Conservation (phyloP, 2,113 vertebrate species). For the Pelecanus crispus region DNA sequence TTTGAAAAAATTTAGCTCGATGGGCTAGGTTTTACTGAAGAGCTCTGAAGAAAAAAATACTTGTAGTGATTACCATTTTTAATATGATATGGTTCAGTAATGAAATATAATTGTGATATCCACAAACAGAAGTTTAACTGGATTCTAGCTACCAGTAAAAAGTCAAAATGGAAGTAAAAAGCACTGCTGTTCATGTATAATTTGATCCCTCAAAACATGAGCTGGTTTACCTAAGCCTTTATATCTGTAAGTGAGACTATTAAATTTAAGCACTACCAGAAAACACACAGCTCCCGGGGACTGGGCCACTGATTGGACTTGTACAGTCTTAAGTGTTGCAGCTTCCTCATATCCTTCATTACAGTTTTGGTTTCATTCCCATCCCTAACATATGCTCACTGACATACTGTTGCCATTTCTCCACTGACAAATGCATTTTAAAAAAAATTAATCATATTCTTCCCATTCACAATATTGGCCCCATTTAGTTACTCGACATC, state of each 20-base stretch:
- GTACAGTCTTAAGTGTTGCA: not conserved
- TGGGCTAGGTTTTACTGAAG: not conserved
- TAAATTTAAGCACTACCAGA: not conserved
- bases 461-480: not conserved
- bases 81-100: not conserved
- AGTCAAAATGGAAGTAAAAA: not conserved
- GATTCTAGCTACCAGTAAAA: not conserved
- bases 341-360: not conserved
- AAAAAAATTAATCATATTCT: not conserved
- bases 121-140: not conserved
- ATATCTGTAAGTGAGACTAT: not conserved
- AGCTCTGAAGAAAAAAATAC: not conserved
- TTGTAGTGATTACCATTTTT: not conserved
- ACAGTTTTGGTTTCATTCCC: constrained; percentile 1
- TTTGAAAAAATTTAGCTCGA: not conserved
- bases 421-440: not conserved
- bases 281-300: not conserved
- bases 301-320: not conserved
- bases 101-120: not conserved
- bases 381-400: constrained; percentile 21
- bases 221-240: not conserved
- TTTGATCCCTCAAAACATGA: not conserved
- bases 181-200: not conserved
- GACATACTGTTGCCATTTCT: not conserved
- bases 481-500: not conserved